Percentiles rank a stretch among this genome's conserved stretches.
Evolutionary conservation across 2,888 invertebrate genomes (phyloP).

Genomic region (Apodemia zela): DNA sequence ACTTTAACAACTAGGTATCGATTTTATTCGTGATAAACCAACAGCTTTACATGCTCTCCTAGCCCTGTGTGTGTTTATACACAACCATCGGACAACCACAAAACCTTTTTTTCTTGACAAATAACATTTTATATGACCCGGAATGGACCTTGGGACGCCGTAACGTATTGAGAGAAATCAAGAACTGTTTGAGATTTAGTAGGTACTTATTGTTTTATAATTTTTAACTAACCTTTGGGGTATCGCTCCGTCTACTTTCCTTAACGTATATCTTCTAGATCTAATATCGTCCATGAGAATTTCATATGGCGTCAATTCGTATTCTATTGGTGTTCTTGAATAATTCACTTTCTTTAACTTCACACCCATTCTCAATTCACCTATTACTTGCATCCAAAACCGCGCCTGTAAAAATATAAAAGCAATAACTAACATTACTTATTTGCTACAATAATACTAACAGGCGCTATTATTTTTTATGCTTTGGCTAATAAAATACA

Average conservation of each 20-base stretch:
- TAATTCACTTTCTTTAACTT: constrained; percentile 93
- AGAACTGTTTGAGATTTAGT: too few species aligned
- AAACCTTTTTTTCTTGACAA: too few species aligned
- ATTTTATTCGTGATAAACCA: too few species aligned
- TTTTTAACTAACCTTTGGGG: constrained; percentile 77
- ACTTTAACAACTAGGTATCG: too few species aligned
- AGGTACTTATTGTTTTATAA: too few species aligned
- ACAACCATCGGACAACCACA: too few species aligned
- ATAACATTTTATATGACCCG: too few species aligned
- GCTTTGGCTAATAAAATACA: too few species aligned
- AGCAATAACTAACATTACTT: constrained; percentile 33
- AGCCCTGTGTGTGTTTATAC: too few species aligned
- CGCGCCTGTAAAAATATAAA: constrained; percentile 84
- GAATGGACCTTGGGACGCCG: too few species aligned
- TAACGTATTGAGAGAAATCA: too few species aligned
- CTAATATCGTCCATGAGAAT: constrained; percentile 98
- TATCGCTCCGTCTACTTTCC: constrained; percentile 92
- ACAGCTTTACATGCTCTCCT: too few species aligned
- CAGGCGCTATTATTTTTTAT: constrained; percentile 34
- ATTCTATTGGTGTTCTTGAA: constrained; percentile 90
- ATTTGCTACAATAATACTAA: constrained; percentile 43
- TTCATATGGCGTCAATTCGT: constrained; percentile 97
- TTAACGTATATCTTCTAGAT: constrained; percentile 92
- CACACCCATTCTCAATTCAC: constrained; percentile 94
- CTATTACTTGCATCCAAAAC: constrained; percentile 97